Evolutionary conservation across 2,113 vertebrate genomes (phyloP).

Genomic region (Callipepla californica): DNA sequence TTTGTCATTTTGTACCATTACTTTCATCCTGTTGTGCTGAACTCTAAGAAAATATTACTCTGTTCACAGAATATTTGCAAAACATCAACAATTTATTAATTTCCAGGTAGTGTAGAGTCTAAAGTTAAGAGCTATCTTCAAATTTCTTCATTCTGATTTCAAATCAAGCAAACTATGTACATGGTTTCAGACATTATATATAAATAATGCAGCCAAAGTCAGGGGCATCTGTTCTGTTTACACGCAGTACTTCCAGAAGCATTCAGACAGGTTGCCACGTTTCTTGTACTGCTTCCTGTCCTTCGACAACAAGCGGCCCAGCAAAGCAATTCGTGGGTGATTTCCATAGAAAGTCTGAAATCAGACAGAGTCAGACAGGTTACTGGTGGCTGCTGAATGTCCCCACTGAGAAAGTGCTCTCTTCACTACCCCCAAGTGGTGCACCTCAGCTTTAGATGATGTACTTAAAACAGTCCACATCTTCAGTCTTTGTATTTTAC

Average conservation of each 20-base stretch:
- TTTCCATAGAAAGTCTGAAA: slow-evolving; percentile 60
- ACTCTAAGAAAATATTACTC: slow-evolving; percentile 10
- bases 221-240: slow-evolving; percentile 6
- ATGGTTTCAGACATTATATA: slow-evolving; percentile 21
- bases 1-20: background rate
- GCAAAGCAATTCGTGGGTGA: slow-evolving; percentile 42
- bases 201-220: slow-evolving; percentile 17
- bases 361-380: background rate
- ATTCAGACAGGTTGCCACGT: slow-evolving; percentile 69
- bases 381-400: background rate
- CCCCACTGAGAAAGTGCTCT: accelerated
- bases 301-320: slow-evolving; percentile 66
- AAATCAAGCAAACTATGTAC: slow-evolving; percentile 10
- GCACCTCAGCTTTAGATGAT: background rate
- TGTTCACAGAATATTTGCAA: slow-evolving; percentile 54
- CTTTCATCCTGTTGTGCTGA: background rate
- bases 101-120: slow-evolving; percentile 12
- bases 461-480: background rate
- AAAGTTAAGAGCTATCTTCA: background rate
- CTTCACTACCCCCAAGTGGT: background rate
- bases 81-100: slow-evolving; percentile 75
- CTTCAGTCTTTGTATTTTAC: background rate
- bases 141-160: slow-evolving; percentile 9
- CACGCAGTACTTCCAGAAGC: slow-evolving; percentile 85
- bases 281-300: slow-evolving; percentile 72